Conservation (phyloP, 2,113 vertebrate species). For the Tylochromis polylepis region DNA sequence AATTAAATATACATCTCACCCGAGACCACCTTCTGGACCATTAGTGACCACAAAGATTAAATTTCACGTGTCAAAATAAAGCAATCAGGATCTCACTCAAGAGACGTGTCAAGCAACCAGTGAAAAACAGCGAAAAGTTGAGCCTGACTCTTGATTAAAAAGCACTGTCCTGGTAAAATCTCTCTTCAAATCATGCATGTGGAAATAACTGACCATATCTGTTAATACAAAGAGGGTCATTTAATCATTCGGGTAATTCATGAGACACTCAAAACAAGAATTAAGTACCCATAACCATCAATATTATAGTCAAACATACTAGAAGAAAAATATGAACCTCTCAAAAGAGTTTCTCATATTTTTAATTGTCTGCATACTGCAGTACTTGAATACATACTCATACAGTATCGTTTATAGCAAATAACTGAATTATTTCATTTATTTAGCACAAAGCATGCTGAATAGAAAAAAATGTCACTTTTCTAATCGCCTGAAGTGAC, state of each 20-base stretch:
- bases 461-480: slow-evolving; percentile 71
- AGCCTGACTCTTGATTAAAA: not conserved
- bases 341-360: slow-evolving; percentile 67
- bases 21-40: not conserved
- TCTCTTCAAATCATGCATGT: slow-evolving; percentile 41
- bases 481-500: slow-evolving; percentile 54
- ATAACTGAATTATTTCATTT: slow-evolving; percentile 78
- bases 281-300: slow-evolving; percentile 43
- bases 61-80: not conserved
- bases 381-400: slow-evolving; percentile 79
- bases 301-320: slow-evolving; percentile 60
- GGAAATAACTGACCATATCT: slow-evolving; percentile 36
- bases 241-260: slow-evolving; percentile 55
- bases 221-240: slow-evolving; percentile 55
- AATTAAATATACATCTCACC: not conserved
- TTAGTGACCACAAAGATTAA: not conserved
- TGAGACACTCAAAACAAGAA: slow-evolving; percentile 59
- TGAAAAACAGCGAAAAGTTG: not conserved
- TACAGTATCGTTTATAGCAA: slow-evolving; percentile 80
- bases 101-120: not conserved
- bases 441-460: slow-evolving; percentile 79
- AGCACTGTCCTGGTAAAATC: slow-evolving; percentile 12
- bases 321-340: slow-evolving; percentile 65
- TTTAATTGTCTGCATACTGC: slow-evolving; percentile 78
- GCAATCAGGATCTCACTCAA: not conserved